These are phyloP conservation scores for Illadopsis cleaveri DNA, from an alignment of 2,113 vertebrate species.

Conservation along the genomic window DNA sequence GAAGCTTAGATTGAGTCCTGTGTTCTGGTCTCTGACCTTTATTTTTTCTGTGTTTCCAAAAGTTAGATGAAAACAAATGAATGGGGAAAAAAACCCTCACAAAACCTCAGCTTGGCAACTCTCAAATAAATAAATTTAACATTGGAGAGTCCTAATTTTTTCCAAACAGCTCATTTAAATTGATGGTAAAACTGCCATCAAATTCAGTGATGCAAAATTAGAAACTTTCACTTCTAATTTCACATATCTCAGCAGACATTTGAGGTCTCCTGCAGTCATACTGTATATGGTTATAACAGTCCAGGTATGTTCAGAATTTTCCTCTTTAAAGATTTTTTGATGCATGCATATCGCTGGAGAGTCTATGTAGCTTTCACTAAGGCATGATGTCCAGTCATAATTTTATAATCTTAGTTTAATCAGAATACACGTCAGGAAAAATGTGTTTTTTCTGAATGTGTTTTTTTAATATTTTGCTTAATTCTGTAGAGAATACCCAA, in stretches of 20 bases:
- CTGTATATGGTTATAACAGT: background rate
- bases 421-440: background rate
- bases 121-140: slow-evolving; percentile 4
- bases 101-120: slow-evolving; percentile 14
- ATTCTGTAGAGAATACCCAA: background rate
- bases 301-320: background rate
- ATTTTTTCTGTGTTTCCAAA: background rate
- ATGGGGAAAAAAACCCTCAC: accelerated
- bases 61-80: background rate
- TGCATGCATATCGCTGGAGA: background rate
- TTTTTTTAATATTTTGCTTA: background rate
- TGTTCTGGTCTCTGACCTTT: background rate
- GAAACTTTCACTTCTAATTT: background rate
- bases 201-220: background rate
- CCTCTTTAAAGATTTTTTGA: background rate
- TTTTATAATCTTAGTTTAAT: background rate
- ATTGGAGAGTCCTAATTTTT: background rate
- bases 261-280: background rate
- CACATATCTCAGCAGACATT: background rate
- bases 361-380: background rate
- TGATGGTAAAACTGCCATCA: background rate
- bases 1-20: background rate
- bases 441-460: no score
- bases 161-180: background rate
- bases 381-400: background rate